phyloP scores from a whole-genome alignment of 2,888 invertebrate species.

The Pharmacophagus antenor region DNA sequence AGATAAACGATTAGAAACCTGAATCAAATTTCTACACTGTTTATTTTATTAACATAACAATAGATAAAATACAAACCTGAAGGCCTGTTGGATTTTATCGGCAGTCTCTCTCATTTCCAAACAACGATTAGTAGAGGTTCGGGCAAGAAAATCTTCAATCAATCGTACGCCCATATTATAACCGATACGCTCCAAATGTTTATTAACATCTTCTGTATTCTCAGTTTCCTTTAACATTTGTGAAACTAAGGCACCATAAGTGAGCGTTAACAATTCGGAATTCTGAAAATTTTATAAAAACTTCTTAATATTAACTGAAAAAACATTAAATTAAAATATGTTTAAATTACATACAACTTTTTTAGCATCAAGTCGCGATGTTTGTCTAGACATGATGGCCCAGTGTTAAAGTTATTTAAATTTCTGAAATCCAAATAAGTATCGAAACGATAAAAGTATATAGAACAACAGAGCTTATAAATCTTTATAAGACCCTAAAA shows the following conservation, averaged over 20 bases:
- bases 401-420: not conserved
- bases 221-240: slow-evolving; percentile 98
- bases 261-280: slow-evolving; percentile 97
- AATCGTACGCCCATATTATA: slow-evolving; percentile 99
- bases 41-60: not conserved
- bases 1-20: too few relatives aligned
- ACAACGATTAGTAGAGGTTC: slow-evolving; percentile 93
- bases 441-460: too few relatives aligned
- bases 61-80: slow-evolving; percentile 59
- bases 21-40: too few relatives aligned
- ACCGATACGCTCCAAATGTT: slow-evolving; percentile 96
- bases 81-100: slow-evolving; percentile 93
- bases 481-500: not conserved
- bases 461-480: not conserved
- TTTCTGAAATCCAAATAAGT: too few relatives aligned
- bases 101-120: slow-evolving; percentile 98
- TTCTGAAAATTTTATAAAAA: slow-evolving; percentile 83
- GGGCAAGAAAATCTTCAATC: slow-evolving; percentile 98
- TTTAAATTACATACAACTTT: slow-evolving; percentile 84
- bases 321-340: slow-evolving; percentile 21
- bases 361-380: slow-evolving; percentile 86
- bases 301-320: slow-evolving; percentile 14
- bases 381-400: slow-evolving; percentile 83
- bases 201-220: slow-evolving; percentile 98
- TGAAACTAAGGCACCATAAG: slow-evolving; percentile 98